phyloP scores from a whole-genome alignment of 2,888 invertebrate species.

The Bellardia bayeri region DNA sequence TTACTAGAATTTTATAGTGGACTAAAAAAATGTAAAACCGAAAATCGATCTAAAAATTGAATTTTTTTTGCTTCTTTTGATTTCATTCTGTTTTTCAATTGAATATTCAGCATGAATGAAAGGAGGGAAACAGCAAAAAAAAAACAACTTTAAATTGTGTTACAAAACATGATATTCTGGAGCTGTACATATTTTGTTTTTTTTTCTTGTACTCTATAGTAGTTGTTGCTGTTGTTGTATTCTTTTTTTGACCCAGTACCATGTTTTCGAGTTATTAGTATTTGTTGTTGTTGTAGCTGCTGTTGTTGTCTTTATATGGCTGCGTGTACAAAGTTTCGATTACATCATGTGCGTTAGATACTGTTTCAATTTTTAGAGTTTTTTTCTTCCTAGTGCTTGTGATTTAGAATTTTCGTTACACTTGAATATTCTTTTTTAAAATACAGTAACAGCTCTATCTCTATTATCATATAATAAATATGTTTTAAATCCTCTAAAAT shows the following conservation, averaged over 20 bases:
- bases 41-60: slow-evolving; percentile 61
- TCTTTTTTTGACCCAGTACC: slow-evolving; percentile 52
- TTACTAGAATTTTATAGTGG: slow-evolving; percentile 44
- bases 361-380: slow-evolving; percentile 68
- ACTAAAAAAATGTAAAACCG: slow-evolving; percentile 30
- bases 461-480: no score
- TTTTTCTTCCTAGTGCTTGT: slow-evolving; percentile 24
- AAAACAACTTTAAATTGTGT: slow-evolving; percentile 40
- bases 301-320: slow-evolving; percentile 31
- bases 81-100: slow-evolving; percentile 48
- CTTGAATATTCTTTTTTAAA: slow-evolving; percentile 45
- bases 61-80: not conserved
- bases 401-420: slow-evolving; percentile 36
- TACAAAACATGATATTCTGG: slow-evolving; percentile 33
- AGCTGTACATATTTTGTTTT: not conserved
- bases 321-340: slow-evolving; percentile 73
- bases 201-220: slow-evolving; percentile 46
- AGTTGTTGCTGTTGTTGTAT: slow-evolving; percentile 45
- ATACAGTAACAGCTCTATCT: slow-evolving; percentile 25
- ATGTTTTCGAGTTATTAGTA: slow-evolving; percentile 48
- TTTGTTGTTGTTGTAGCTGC: slow-evolving; percentile 31
- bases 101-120: slow-evolving; percentile 58
- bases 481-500: not conserved
- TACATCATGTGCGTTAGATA: slow-evolving; percentile 80
- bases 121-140: slow-evolving; percentile 27